These are phyloP conservation scores for Aphis gossypii DNA, from an alignment of 1,140 invertebrate genomes.

Conservation along the genomic window DNA sequence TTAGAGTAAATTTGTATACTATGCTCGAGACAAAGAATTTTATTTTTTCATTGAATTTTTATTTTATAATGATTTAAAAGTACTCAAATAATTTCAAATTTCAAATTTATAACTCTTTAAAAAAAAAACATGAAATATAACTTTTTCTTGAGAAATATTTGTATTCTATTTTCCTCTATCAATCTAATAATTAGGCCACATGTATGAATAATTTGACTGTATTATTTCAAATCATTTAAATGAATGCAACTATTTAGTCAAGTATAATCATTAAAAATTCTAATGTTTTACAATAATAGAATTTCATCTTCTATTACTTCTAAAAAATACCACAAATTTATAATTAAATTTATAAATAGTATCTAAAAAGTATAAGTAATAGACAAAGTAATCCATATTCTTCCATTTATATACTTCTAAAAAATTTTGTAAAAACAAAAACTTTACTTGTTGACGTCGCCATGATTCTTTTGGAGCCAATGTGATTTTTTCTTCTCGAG, in stretches of 20 bases:
- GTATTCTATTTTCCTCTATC: background rate
- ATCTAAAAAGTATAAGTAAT: background rate
- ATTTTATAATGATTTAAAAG: background rate
- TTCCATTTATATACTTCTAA: background rate
- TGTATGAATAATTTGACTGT: background rate
- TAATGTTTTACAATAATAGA: background rate
- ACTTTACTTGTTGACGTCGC: conserved; percentile 46
- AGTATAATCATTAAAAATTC: background rate
- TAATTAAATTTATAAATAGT: background rate
- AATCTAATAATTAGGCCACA: background rate
- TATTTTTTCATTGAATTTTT: background rate
- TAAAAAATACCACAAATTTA: background rate
- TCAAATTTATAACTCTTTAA: background rate
- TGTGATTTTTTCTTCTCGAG: conserved; percentile 9
- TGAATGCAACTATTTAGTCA: background rate
- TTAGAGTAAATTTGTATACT: background rate
- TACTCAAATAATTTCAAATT: background rate
- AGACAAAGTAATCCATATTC: background rate
- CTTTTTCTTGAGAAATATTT: background rate
- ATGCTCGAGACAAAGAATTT: background rate
- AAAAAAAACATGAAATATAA: background rate
- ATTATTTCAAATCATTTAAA: background rate
- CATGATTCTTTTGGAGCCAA: conserved; percentile 57
- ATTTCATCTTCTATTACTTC: background rate
- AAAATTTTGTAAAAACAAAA: background rate